Evolutionary conservation across 2,797 vertebrate genomes (phyloP).

Genomic region (Catamblyrhynchus diadema): DNA sequence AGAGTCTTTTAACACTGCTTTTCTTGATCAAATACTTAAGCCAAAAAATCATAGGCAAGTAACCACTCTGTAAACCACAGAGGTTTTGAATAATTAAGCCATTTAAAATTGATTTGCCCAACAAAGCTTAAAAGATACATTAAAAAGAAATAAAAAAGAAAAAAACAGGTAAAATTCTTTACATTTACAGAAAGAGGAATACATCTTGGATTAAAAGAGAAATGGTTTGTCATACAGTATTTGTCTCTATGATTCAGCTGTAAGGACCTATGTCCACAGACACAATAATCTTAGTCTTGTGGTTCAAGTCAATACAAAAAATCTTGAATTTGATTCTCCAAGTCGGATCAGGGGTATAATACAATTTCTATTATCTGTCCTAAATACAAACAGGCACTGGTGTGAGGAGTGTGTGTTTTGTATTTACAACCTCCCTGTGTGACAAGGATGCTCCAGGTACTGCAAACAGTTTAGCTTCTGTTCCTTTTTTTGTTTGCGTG

Average conservation of each 20-base stretch:
- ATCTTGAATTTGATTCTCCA: background rate
- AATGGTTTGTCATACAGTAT: background rate
- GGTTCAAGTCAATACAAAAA: background rate
- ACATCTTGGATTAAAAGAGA: background rate
- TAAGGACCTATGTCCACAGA: background rate
- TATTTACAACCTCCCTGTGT: background rate
- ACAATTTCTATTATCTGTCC: background rate
- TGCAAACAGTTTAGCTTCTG: background rate
- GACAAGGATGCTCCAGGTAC: accelerated
- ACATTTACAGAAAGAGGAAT: background rate
- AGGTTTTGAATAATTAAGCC: background rate
- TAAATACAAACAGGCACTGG: background rate
- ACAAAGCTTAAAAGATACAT: background rate
- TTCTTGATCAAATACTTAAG: background rate
- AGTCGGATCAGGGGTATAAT: background rate
- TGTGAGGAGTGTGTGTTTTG: background rate
- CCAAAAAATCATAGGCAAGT: background rate
- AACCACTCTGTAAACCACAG: background rate
- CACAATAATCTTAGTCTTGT: background rate
- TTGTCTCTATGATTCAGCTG: background rate
- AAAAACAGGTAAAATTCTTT: background rate
- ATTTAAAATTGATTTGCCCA: background rate
- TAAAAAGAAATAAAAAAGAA: background rate
- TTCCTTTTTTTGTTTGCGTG: background rate
- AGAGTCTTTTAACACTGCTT: background rate